Conservation (phyloP, 2,797 vertebrate genomes). For the Acipenser transmontanus region DNA sequence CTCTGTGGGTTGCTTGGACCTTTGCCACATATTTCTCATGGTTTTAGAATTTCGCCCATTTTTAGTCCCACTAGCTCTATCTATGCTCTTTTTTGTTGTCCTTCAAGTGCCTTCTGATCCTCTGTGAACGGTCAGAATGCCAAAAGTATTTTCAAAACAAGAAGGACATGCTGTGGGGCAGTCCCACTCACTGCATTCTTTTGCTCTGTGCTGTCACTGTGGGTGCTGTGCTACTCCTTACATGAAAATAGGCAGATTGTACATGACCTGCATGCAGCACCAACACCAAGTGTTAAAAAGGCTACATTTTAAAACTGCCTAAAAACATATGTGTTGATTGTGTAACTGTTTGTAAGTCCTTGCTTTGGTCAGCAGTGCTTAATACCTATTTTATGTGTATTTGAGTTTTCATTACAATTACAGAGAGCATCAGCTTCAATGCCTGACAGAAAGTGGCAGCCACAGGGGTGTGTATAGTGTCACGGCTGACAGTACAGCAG, state of each 20-base stretch:
- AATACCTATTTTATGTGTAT: no score
- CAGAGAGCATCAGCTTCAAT: no score
- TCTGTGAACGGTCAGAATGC: conserved; percentile 28
- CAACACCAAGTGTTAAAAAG: no score
- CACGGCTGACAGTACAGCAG: no score
- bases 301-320: no score
- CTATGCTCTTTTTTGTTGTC: conserved; percentile 70
- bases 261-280: background rate
- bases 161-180: conserved; percentile 37
- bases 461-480: no score
- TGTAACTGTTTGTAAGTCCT: no score
- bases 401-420: no score
- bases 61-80: conserved; percentile 61
- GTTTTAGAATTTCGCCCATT: conserved; percentile 76
- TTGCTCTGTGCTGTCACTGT: conserved; percentile 26
- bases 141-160: conserved; percentile 42
- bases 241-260: conserved; percentile 1
- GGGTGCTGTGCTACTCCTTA: conserved; percentile 25
- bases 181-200: conserved; percentile 75
- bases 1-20: conserved; percentile 60
- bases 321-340: no score
- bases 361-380: no score
- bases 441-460: no score
- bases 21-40: conserved; percentile 72
- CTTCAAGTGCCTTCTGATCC: conserved; percentile 32